Evolutionary conservation across 2,797 vertebrate species (phyloP).

Genomic region (Rhinichthys osculus): DNA sequence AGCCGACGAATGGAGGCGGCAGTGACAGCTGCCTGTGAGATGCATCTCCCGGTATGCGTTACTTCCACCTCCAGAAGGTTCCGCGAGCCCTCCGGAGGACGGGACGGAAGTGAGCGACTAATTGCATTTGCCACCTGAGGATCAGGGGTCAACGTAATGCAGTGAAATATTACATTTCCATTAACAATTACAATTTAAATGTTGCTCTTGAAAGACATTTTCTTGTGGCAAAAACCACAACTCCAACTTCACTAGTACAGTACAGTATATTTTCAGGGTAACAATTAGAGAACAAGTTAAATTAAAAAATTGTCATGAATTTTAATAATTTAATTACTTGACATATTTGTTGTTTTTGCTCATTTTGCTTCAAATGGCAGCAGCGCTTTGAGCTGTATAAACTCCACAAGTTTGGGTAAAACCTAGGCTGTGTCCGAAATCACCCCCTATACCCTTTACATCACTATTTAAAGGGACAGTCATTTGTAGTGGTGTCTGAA

Average conservation of each 20-base stretch:
- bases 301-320: not conserved
- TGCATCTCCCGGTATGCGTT: slow-evolving; percentile 91
- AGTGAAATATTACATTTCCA: not conserved
- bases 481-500: too few species aligned
- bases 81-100: slow-evolving; percentile 86
- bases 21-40: slow-evolving; percentile 96
- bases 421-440: not conserved
- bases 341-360: not conserved
- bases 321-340: not conserved
- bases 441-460: too few species aligned
- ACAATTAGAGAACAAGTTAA: too few species aligned
- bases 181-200: not conserved
- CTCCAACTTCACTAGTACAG: not conserved
- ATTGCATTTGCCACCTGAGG: slow-evolving; percentile 94
- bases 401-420: not conserved
- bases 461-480: too few species aligned
- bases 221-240: not conserved
- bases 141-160: slow-evolving; percentile 3
- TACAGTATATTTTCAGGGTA: too few species aligned
- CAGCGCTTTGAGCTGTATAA: not conserved
- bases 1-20: slow-evolving; percentile 97
- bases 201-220: not conserved
- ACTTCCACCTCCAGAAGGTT: slow-evolving; percentile 97
- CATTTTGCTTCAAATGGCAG: not conserved
- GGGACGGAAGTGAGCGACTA: slow-evolving; percentile 93